Percentiles rank a stretch among this genome's conserved stretches.
These are phyloP conservation scores for Phataginus tricuspis DNA, from an alignment of 2,797 vertebrate species.

Conservation along the genomic window DNA sequence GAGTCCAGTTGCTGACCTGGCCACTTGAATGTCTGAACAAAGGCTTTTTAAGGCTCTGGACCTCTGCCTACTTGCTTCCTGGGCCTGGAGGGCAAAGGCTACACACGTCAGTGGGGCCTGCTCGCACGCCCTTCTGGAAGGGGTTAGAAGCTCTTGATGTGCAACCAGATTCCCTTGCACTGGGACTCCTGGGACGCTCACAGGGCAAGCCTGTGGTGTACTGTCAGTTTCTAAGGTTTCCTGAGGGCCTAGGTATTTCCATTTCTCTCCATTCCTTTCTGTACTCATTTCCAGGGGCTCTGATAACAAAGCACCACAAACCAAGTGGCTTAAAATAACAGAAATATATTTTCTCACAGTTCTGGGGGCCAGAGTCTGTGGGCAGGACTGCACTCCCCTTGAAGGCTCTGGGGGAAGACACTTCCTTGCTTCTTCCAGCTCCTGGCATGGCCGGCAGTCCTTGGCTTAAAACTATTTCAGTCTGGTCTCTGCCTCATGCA, in stretches of 20 bases:
- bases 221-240: neutral
- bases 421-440: neutral
- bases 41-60: constrained; percentile 24
- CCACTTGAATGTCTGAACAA: constrained; percentile 24
- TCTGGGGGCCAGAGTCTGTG: neutral
- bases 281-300: neutral
- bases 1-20: constrained; percentile 2
- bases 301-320: neutral
- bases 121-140: neutral
- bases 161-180: neutral
- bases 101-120: neutral
- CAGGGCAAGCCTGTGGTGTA: neutral
- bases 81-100: neutral
- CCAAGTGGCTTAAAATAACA: neutral
- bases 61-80: neutral
- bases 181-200: neutral
- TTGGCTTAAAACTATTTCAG: neutral
- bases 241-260: neutral
- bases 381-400: accelerated
- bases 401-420: neutral
- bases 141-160: neutral
- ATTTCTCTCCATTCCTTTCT: neutral
- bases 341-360: neutral
- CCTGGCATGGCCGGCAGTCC: neutral
- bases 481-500: neutral